These are phyloP conservation scores for Accipiter cooperii DNA, from an alignment of 2,113 vertebrate species.

Conservation along the genomic window DNA sequence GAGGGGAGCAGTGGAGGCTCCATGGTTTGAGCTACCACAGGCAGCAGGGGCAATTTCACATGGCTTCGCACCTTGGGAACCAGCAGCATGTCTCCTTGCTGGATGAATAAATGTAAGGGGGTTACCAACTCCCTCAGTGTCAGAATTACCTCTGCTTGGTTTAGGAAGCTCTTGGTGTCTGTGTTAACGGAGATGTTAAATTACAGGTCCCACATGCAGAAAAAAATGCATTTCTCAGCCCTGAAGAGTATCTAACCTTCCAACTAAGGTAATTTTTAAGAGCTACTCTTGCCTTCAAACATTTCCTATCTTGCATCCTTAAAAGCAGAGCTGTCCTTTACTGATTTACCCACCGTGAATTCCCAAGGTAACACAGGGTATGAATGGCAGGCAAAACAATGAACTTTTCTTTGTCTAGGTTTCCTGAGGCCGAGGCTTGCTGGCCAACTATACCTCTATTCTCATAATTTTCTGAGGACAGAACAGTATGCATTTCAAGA, in stretches of 20 bases:
- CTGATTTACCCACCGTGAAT: neutral
- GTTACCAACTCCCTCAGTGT: neutral
- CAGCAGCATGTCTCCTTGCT: neutral
- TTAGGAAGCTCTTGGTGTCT: neutral
- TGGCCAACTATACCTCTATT: neutral
- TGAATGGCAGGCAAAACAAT: neutral
- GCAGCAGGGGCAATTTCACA: neutral
- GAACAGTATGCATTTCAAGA: neutral
- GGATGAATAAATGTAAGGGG: neutral
- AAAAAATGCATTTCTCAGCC: neutral
- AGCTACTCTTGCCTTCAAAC: neutral
- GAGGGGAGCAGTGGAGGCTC: neutral
- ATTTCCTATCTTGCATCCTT: neutral
- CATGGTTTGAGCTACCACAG: neutral
- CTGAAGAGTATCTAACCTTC: neutral
- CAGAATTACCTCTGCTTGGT: neutral
- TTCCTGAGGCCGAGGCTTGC: neutral
- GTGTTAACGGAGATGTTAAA: neutral
- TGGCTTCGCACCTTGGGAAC: neutral
- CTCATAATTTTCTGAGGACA: neutral
- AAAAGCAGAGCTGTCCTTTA: neutral
- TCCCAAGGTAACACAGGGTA: neutral
- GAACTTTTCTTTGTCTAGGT: neutral
- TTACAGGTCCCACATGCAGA: neutral
- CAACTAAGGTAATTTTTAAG: neutral